Percentiles rank a stretch among this genome's conserved stretches.
phyloP scores from a whole-genome alignment of 2,797 vertebrate species.

The Chromobotia macracanthus region DNA sequence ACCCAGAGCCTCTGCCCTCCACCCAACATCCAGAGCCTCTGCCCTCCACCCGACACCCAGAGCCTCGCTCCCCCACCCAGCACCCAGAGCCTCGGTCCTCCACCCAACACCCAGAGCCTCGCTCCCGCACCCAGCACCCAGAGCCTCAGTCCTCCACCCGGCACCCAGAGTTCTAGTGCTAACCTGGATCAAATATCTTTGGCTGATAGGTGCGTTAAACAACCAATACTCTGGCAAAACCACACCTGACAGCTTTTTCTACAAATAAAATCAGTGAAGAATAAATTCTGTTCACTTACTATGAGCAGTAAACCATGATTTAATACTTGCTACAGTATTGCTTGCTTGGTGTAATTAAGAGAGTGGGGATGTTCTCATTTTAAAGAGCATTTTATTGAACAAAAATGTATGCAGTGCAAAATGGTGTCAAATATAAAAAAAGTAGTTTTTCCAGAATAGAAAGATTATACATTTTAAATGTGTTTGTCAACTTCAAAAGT shows the following conservation, averaged over 20 bases:
- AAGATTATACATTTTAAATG: no score
- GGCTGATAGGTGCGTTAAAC: slow-evolving; percentile 69
- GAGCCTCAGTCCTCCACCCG: slow-evolving; percentile 2
- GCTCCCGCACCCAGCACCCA: not conserved
- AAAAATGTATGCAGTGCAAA: no score
- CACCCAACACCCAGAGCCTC: not conserved
- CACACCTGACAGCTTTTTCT: not conserved
- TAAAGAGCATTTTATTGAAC: no score
- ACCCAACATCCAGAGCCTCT: not conserved
- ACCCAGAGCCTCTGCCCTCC: not conserved
- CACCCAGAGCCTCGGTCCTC: not conserved
- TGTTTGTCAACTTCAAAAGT: no score
- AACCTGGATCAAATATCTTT: slow-evolving; percentile 48
- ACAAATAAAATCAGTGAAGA: no score
- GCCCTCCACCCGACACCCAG: slow-evolving; percentile 16
- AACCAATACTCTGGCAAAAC: no score
- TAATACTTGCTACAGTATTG: no score
- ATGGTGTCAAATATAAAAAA: not conserved
- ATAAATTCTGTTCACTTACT: no score
- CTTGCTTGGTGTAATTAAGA: no score
- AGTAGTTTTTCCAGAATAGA: no score
- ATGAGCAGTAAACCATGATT: no score
- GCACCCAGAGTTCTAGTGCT: not conserved
- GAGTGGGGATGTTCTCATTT: no score
- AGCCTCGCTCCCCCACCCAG: not conserved